Percentiles rank a stretch among this genome's conserved stretches.
These are phyloP conservation scores for Turritopsis dohrnii DNA, from an alignment of 30 jellyfish, hydroid and myxozoan species.

Conservation along the genomic window DNA sequence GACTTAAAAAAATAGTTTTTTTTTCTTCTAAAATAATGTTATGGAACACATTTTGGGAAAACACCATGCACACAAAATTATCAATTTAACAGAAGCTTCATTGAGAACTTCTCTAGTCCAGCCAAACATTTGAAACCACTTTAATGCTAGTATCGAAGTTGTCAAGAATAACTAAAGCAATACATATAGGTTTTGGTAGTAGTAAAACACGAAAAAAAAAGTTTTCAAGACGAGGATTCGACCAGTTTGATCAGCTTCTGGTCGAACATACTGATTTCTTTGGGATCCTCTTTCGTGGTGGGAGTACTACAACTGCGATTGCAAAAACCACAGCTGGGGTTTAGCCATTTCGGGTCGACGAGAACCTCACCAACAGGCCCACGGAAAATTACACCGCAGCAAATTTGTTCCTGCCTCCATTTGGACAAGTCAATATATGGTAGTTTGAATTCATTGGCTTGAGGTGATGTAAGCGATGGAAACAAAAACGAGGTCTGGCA, in stretches of 20 bases:
- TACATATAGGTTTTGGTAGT: no score
- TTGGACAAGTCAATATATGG: conserved; percentile 91
- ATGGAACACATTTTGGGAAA: no score
- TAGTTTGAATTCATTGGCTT: conserved; percentile 56
- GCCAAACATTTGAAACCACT: no score
- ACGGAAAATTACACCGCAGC: conserved; percentile 89
- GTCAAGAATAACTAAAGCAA: no score
- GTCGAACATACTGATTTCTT: conserved; percentile 68
- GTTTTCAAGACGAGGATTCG: conserved; percentile 26
- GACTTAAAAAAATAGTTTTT: neutral
- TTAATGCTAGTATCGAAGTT: no score
- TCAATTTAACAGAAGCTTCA: no score
- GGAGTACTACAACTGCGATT: conserved; percentile 84
- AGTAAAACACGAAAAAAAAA: neutral
- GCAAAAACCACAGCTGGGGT: conserved; percentile 74
- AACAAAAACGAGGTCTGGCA: conserved; percentile 78
- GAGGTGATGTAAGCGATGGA: conserved; percentile 88
- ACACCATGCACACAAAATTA: no score
- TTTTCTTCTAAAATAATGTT: no score
- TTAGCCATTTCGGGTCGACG: conserved; percentile 95
- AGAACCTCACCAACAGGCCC: conserved; percentile 97
- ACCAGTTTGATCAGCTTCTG: conserved; percentile 60
- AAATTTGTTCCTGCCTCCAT: conserved; percentile 89
- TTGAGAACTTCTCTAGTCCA: no score
- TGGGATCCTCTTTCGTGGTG: conserved; percentile 51